Conservation (phyloP, 2,113 vertebrate genomes). For the Rhinolophus ferrumequinum region DNA sequence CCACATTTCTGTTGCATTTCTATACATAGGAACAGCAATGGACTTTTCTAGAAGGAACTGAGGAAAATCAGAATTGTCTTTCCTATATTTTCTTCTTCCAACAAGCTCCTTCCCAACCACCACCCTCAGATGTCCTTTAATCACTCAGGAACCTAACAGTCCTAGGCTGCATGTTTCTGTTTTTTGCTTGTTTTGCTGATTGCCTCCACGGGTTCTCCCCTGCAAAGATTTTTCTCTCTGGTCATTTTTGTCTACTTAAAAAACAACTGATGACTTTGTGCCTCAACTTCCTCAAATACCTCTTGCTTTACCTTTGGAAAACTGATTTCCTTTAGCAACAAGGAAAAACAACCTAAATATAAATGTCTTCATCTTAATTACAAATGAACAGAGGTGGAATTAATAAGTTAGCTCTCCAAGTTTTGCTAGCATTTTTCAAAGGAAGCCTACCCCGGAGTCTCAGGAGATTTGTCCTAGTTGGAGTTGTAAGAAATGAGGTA, state of each 20-base stretch:
- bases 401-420: slow-evolving; percentile 1
- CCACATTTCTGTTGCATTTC: background rate
- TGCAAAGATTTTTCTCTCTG: background rate
- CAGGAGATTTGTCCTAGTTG: slow-evolving; percentile 5
- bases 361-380: slow-evolving; percentile 44
- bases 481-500: slow-evolving; percentile 39
- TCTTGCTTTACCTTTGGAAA: slow-evolving; percentile 7
- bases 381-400: background rate
- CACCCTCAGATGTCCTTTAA: background rate
- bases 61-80: background rate
- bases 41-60: background rate
- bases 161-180: background rate
- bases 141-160: background rate
- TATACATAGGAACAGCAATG: background rate
- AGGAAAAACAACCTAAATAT: background rate
- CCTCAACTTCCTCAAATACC: background rate
- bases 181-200: background rate
- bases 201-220: background rate
- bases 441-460: background rate
- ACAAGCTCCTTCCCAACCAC: fast-evolving
- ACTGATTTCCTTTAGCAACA: background rate
- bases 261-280: background rate
- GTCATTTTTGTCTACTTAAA: background rate
- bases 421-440: slow-evolving; percentile 38
- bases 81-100: background rate